Evolutionary conservation across 2,797 vertebrate genomes (phyloP).

Genomic region (Rhincodon typus): DNA sequence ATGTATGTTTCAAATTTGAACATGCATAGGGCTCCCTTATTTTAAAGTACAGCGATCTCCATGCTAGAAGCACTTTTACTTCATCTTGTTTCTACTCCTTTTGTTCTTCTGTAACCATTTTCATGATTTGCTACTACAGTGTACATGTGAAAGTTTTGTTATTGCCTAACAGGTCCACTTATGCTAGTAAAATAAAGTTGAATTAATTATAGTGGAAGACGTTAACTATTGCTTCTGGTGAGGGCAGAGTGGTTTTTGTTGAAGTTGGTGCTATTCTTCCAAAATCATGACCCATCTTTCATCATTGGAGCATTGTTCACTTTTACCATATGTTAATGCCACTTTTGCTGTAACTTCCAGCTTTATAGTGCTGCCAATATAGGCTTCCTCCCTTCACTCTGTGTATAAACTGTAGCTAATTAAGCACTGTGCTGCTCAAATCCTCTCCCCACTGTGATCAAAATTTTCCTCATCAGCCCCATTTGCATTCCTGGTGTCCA

Average conservation of each 20-base stretch:
- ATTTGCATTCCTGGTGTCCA: background rate
- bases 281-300: background rate
- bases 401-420: background rate
- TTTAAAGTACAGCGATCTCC: background rate
- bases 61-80: background rate
- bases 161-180: background rate
- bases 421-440: too few relatives aligned
- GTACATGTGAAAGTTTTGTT: background rate
- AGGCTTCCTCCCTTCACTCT: background rate
- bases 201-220: background rate
- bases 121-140: background rate
- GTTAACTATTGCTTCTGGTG: background rate
- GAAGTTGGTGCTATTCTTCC: background rate
- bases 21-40: background rate
- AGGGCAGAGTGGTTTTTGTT: background rate
- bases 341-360: background rate
- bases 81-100: background rate
- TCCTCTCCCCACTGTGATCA: background rate
- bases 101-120: background rate
- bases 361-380: background rate
- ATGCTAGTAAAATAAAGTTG: background rate
- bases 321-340: background rate
- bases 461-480: background rate
- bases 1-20: background rate
- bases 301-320: background rate